These are phyloP conservation scores for Drosophila ezoana DNA, from an alignment of 2,888 invertebrate species.

Conservation along the genomic window DNA sequence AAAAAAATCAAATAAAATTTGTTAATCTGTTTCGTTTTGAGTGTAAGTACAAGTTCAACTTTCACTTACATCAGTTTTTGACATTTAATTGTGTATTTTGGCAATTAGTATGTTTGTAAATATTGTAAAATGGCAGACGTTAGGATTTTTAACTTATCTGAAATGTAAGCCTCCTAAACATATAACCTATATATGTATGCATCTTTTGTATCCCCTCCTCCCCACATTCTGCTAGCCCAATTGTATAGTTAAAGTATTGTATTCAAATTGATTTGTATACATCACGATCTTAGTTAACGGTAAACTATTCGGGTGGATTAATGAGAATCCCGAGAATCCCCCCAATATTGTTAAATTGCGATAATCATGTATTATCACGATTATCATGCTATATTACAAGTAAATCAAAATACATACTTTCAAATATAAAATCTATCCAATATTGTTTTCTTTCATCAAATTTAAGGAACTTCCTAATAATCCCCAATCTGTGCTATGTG, in stretches of 20 bases:
- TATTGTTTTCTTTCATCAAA: conserved; percentile 5
- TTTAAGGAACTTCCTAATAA: not conserved
- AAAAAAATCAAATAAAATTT: conserved; percentile 37
- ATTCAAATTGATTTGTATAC: conserved; percentile 55
- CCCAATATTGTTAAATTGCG: conserved; percentile 62
- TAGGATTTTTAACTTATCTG: conserved; percentile 31
- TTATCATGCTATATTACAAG: conserved; percentile 58
- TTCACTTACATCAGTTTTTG: conserved; percentile 40
- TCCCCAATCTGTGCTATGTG: no score
- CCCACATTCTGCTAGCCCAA: conserved; percentile 52
- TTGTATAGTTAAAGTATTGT: conserved; percentile 62
- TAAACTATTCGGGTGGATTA: conserved; percentile 30
- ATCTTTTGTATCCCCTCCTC: conserved; percentile 14
- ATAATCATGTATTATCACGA: conserved; percentile 53
- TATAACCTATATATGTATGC: not conserved
- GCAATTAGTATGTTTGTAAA: conserved; percentile 71
- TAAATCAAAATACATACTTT: conserved; percentile 71
- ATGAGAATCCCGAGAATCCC: conserved; percentile 27
- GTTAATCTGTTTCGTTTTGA: conserved; percentile 29
- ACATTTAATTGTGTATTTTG: conserved; percentile 49
- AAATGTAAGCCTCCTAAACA: conserved; percentile 13
- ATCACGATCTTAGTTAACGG: conserved; percentile 46
- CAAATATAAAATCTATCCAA: conserved; percentile 58
- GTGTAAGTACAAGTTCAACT: conserved; percentile 58
- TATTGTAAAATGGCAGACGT: conserved; percentile 64